Evolutionary conservation across 1,140 invertebrate species (phyloP).

Genomic region (Eurytemora carolleeae): DNA sequence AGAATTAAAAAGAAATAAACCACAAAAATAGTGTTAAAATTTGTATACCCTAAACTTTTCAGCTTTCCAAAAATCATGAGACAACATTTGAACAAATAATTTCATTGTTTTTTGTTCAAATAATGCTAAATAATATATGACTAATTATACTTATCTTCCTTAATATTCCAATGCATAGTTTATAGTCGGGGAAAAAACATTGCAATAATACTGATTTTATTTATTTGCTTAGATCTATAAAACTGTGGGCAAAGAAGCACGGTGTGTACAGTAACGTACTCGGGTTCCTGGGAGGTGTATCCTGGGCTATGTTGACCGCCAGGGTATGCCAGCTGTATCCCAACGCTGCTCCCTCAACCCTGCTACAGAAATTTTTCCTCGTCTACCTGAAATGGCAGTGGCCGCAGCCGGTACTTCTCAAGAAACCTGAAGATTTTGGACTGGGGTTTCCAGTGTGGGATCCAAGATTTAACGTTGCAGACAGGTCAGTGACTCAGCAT

Average conservation of each 20-base stretch:
- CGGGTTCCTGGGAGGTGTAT: slow-evolving; percentile 94
- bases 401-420: slow-evolving; percentile 89
- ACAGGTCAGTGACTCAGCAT: slow-evolving; percentile 1
- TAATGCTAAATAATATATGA: too few relatives aligned
- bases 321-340: slow-evolving; percentile 96
- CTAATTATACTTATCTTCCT: too few relatives aligned
- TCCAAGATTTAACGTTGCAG: slow-evolving; percentile 44
- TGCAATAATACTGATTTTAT: too few relatives aligned
- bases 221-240: slow-evolving; percentile 65
- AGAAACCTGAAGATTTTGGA: slow-evolving; percentile 67
- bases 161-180: too few relatives aligned
- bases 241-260: slow-evolving; percentile 95
- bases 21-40: too few relatives aligned
- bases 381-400: slow-evolving; percentile 95
- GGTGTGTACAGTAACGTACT: slow-evolving; percentile 96
- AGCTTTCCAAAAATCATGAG: too few relatives aligned
- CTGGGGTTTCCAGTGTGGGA: slow-evolving; percentile 86
- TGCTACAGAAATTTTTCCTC: slow-evolving; percentile 95
- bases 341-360: slow-evolving; percentile 75
- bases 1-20: too few relatives aligned
- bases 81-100: too few relatives aligned
- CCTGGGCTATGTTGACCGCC: slow-evolving; percentile 98
- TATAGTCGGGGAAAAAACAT: too few relatives aligned
- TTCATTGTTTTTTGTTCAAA: too few relatives aligned
- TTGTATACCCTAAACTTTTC: too few relatives aligned